These are phyloP conservation scores for Nicator chloris DNA, from an alignment of 2,113 vertebrate species.

Conservation along the genomic window DNA sequence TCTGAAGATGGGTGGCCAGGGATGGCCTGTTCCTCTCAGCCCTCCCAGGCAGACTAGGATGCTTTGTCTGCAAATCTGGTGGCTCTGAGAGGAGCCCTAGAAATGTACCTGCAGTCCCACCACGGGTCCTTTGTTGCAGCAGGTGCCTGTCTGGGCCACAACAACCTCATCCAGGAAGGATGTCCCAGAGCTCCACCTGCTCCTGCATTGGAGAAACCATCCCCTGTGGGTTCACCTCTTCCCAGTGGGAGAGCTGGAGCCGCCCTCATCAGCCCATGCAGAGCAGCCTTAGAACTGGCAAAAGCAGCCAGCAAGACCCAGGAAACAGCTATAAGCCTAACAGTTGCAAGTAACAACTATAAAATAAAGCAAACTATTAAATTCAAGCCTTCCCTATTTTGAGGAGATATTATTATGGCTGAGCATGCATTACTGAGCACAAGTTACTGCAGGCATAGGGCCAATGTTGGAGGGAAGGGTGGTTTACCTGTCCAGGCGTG, in stretches of 20 bases:
- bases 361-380: neutral
- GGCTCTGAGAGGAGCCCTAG: neutral
- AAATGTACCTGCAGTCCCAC: neutral
- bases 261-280: neutral
- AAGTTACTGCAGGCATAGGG: too few relatives aligned
- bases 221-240: neutral
- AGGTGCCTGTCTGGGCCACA: neutral
- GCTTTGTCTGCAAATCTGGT: neutral
- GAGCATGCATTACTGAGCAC: neutral
- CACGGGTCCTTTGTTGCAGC: rapidly evolving
- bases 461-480: neutral
- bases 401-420: neutral
- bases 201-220: neutral
- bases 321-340: neutral
- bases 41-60: neutral
- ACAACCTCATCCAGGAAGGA: too few relatives aligned
- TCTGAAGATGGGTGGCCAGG: neutral
- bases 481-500: rapidly evolving
- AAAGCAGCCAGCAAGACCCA: neutral
- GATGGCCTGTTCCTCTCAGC: neutral
- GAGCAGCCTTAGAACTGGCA: neutral
- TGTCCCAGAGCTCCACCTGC: neutral
- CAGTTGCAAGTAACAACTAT: neutral
- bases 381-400: neutral
- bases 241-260: neutral